Evolutionary conservation across 2,888 invertebrate species (phyloP), one percentile per base, ranked within the genome.

Genomic region (Psylliodes chrysocephalus): DNA sequence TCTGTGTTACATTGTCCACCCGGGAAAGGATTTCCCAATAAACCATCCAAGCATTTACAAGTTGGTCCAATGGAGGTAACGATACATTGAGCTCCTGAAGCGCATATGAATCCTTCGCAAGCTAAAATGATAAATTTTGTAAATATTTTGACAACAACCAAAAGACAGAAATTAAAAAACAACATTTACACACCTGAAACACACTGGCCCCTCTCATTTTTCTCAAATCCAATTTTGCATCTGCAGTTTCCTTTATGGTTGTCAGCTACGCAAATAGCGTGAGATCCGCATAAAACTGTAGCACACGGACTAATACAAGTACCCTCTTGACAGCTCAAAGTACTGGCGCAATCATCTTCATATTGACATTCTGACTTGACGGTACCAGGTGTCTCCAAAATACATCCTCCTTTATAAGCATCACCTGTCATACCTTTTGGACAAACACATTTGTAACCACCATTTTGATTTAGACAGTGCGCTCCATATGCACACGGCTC

Each of bases 221-320:
- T 92, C 0, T 88, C 88, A 75, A 88, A 95, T 12, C 95, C 95
- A 51, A 92, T 90, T 60, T 90, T 88, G 77, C 96, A 96, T 70
- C 92, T 89, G 79, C 96, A 96, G 91, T 92, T 92, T 5, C 93
- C 93, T 0, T 91, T 92, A 78, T 95, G 95, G 73, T 93, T 90
- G 69, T 94, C 92, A 0, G 93, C 90, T 82, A 94, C 93, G 79
- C 96, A 96, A 75, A 90, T 90, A 0, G 95, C 92, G 81, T 95
- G 92, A 0, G 89, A 83, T 25, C 94, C 94, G 78, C 96, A 96
- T 0, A 90, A 86, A 51, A 94, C 84, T 57, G 87, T 87, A 18
- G 86, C 87, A 76, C 95, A 95, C 0, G 95, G 94, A 77, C 93
- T 94, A 1, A 91, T 84, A 78, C 95, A 95, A 51, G 88, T 89